Percentiles rank a stretch among this genome's conserved stretches.
phyloP scores from a whole-genome alignment of 1,140 invertebrate genomes.

The Neotoxoptera formosana region DNA sequence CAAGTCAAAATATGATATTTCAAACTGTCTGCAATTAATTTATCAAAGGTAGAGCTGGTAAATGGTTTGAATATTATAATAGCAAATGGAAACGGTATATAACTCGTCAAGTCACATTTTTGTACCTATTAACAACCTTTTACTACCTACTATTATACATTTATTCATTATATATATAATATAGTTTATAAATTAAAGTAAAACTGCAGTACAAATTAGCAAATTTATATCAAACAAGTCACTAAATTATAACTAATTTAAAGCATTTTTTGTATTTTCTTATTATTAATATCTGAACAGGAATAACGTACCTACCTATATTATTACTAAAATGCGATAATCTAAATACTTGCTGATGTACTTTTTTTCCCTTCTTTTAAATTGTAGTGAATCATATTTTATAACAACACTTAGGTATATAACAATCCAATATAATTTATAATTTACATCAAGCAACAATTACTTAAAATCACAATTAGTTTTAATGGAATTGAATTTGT shows the following conservation, averaged over 20 bases:
- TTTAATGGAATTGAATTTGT: background rate
- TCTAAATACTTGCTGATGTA: background rate
- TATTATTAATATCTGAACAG: background rate
- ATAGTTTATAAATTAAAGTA: background rate
- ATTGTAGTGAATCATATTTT: background rate
- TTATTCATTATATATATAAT: background rate
- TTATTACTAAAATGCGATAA: background rate
- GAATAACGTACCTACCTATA: background rate
- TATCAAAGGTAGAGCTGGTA: background rate
- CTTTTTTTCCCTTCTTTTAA: background rate
- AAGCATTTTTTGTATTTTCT: background rate
- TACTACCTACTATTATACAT: background rate
- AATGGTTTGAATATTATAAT: background rate
- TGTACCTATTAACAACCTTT: background rate
- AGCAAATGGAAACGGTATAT: background rate
- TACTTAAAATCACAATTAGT: background rate
- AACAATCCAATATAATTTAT: background rate
- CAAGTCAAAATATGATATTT: conserved; percentile 28
- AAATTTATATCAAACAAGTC: background rate
- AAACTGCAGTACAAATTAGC: background rate
- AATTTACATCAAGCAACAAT: background rate
- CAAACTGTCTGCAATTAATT: background rate
- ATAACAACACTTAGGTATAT: background rate
- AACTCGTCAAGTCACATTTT: background rate
- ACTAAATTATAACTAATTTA: background rate